Conservation (phyloP, 2,797 vertebrate species). For the Synanceia verrucosa region DNA sequence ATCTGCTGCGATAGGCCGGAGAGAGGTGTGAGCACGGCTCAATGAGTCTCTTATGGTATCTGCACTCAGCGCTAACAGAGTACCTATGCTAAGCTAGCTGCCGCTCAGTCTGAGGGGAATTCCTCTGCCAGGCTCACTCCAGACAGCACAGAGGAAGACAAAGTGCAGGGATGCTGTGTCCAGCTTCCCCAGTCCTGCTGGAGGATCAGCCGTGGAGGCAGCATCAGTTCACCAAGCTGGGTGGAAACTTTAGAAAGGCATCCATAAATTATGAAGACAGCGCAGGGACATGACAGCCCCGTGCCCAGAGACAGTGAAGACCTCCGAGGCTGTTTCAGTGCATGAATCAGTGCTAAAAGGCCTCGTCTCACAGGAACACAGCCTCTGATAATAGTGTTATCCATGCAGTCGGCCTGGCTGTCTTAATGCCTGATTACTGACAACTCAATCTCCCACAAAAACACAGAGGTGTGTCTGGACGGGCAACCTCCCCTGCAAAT, state of each 20-base stretch:
- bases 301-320: conserved; percentile 19
- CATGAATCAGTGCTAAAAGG: conserved; percentile 31
- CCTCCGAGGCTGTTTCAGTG: neutral
- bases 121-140: conserved; percentile 56
- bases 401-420: conserved; percentile 46
- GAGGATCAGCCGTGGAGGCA: conserved; percentile 48
- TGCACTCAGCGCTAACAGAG: conserved; percentile 62
- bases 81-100: conserved; percentile 46
- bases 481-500: conserved; percentile 22
- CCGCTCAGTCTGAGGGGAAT: conserved; percentile 55
- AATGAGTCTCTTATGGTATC: conserved; percentile 31
- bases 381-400: conserved; percentile 45
- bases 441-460: conserved; percentile 56
- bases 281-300: conserved; percentile 24
- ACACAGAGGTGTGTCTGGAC: conserved; percentile 45
- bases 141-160: conserved; percentile 30
- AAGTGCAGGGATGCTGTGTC: conserved; percentile 28
- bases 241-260: conserved; percentile 37
- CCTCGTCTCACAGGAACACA: conserved; percentile 50
- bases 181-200: conserved; percentile 30
- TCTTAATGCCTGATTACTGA: conserved; percentile 63
- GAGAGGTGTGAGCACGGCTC: conserved; percentile 36
- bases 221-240: conserved; percentile 20
- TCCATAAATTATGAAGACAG: conserved; percentile 56
- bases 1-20: conserved; percentile 40